phyloP scores from a whole-genome alignment of 2,797 vertebrate species.

The Chrysocyon brachyurus region DNA sequence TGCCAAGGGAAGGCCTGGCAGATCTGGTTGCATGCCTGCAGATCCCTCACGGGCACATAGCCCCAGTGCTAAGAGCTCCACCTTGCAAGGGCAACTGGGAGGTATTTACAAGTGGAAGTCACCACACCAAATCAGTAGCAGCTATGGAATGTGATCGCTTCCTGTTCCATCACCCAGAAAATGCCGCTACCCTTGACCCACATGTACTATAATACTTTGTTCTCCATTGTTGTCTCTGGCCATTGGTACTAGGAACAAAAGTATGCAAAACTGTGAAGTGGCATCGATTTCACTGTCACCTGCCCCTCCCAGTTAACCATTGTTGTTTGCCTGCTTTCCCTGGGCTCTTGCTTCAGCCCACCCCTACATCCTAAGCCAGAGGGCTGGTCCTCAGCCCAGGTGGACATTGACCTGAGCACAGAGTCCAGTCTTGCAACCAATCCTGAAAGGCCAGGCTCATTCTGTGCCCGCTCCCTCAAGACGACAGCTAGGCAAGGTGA shows the following conservation, averaged over 20 bases:
- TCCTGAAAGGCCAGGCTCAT: neutral
- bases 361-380: slow-evolving; percentile 2
- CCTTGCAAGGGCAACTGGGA: slow-evolving; percentile 38
- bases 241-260: neutral
- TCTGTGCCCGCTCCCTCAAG: neutral
- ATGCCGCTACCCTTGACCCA: slow-evolving; percentile 49
- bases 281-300: slow-evolving; percentile 51
- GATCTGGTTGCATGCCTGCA: neutral
- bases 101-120: slow-evolving; percentile 25
- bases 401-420: slow-evolving; percentile 5
- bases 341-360: neutral
- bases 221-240: slow-evolving; percentile 36
- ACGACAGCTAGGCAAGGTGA: neutral
- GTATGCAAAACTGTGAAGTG: slow-evolving; percentile 18
- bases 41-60: neutral
- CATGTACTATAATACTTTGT: slow-evolving; percentile 32
- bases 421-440: neutral
- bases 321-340: neutral
- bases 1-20: neutral
- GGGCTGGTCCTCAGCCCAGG: neutral
- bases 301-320: neutral
- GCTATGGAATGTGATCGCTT: neutral
- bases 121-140: neutral
- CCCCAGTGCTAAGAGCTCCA: neutral
- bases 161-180: slow-evolving; percentile 57